Percentiles rank a stretch among this genome's conserved stretches.
Conservation (phyloP, 2,888 invertebrate genomes). For the Pollenia angustigena region DNA sequence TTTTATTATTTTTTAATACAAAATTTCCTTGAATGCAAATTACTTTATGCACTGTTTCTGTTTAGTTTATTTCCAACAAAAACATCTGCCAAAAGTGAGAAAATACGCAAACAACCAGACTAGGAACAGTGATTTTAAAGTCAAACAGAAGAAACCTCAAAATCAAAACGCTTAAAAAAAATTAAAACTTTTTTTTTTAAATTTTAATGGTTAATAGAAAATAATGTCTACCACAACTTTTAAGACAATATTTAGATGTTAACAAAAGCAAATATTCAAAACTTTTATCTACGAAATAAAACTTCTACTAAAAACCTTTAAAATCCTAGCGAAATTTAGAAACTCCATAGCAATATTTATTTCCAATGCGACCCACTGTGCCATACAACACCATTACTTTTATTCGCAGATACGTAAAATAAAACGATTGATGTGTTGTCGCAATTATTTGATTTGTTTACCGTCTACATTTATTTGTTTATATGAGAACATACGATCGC, state of each 20-base stretch:
- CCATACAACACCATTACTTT: not conserved
- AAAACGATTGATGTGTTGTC: slow-evolving; percentile 64
- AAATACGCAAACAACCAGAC: not conserved
- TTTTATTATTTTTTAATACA: slow-evolving; percentile 25
- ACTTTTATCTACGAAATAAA: no score
- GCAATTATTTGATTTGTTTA: slow-evolving; percentile 66
- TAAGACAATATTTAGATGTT: no score
- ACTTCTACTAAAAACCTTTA: no score
- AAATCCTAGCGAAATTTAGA: no score
- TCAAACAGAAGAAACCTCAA: not conserved
- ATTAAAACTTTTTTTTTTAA: not conserved
- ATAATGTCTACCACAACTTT: no score
- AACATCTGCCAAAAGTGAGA: not conserved
- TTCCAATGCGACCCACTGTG: not conserved
- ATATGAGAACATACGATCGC: not conserved
- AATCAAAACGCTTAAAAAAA: no score
- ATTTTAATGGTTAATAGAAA: not conserved
- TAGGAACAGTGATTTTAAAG: not conserved
- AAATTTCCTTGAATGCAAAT: slow-evolving; percentile 36
- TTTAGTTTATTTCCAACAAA: slow-evolving; percentile 6
- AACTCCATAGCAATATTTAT: no score
- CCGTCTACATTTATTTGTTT: slow-evolving; percentile 29
- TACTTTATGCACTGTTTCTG: not conserved
- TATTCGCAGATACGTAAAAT: not conserved
- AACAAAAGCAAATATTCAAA: no score